Base-by-base conservation (phyloP, 1,140 invertebrate species). In the Episyrphus balteatus region DNA sequence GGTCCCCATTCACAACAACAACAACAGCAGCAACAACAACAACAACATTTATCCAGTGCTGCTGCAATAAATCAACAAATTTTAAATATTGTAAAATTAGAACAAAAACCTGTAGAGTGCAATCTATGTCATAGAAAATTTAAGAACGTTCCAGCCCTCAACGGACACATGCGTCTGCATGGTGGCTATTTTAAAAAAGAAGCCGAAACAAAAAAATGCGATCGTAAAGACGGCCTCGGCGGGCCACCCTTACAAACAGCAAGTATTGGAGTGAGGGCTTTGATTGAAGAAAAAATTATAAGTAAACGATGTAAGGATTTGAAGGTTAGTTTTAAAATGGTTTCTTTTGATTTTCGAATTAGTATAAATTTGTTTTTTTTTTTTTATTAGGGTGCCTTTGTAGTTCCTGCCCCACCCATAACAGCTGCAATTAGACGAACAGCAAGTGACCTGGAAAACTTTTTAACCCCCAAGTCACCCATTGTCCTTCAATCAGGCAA, bases 131-230 rank as follows among this genome's bases (percentile, higher is more conserved):
- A 92, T 68, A 78, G 90, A 42, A 86, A 90, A 69, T 96, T 97
- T 71, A 96, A 96, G 74, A 98, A 96, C 70, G 86, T 95, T 67
- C 90, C 92, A 8, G 93, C 92, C 14, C 78, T 97, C 30, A 98
- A 97, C 73, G 92, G 93, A 13, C 92, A 98, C 64, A 97, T 96
- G 92, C 75, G 93, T 56, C 74, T 96, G 18, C 92, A 97, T 71
- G 93, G 93, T 13, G 92, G 92, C 45, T 96, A 95, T 69, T 90
- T 93, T 63, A 95, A 95, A 70, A 95, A 94, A 85, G 87, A 91
- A 62, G 79, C 85, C 6, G 88, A 91, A 52, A 83, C 78, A 38
- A 90, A 89, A 66, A 89, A 89, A 61, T 77, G 76, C 51, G 87
- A 91, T 54, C 89, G 88, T 62, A 90, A 88, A 58, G 85, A 89